Evolutionary conservation across 2,113 vertebrate genomes (phyloP).

Genomic region (Percina caprodes): DNA sequence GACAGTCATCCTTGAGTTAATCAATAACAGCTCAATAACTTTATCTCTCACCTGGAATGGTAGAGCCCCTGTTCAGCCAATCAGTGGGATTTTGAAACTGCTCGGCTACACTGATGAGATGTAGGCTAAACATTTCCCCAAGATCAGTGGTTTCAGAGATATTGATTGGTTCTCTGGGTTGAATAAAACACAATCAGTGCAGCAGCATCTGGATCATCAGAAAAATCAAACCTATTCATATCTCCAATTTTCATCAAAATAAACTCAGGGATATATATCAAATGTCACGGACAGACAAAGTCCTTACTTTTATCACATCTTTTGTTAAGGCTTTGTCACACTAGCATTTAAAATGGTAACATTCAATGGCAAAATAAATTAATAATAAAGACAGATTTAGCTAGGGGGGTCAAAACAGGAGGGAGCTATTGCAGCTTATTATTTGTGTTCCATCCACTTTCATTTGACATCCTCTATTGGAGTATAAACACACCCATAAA

Average conservation of each 20-base stretch:
- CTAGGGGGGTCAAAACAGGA: background rate
- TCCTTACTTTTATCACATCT: background rate
- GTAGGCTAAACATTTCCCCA: background rate
- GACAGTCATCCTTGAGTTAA: background rate
- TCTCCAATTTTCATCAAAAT: background rate
- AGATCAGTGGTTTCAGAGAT: background rate
- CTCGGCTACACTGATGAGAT: background rate
- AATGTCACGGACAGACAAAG: background rate
- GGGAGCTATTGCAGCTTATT: too few species aligned
- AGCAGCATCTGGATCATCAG: background rate
- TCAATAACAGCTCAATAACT: constrained; percentile 9
- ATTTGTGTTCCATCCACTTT: background rate
- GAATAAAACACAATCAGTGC: background rate
- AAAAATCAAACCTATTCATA: background rate
- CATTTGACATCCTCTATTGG: background rate
- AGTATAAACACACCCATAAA: background rate
- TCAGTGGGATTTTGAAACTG: background rate
- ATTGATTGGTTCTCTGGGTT: background rate
- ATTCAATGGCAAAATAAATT: background rate
- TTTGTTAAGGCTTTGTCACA: background rate
- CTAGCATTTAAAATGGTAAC: background rate
- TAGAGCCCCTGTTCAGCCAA: background rate
- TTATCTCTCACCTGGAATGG: background rate
- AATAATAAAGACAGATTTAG: too few species aligned
- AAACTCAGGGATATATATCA: background rate